A percentile compares a stretch with the other conserved stretches of the same genome.
These are phyloP conservation scores for Pristionchus arcanus DNA, from an alignment of 2,888 invertebrate species.

Conservation along the genomic window DNA sequence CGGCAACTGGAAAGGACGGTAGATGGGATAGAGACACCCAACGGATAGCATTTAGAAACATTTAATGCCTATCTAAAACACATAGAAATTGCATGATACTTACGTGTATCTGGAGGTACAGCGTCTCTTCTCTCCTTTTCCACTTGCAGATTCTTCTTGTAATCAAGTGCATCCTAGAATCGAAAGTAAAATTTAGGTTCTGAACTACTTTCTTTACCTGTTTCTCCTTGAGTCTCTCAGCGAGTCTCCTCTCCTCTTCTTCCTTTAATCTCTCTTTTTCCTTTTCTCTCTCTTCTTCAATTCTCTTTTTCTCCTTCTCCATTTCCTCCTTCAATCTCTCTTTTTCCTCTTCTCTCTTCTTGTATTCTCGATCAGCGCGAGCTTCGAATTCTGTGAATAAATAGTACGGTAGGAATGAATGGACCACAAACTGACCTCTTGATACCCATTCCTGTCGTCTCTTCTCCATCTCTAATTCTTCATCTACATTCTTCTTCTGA, in stretches of 20 bases:
- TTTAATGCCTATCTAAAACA: neutral
- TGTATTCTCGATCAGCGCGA: neutral
- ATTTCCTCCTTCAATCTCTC: neutral
- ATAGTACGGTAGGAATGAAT: neutral
- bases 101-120: neutral
- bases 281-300: neutral
- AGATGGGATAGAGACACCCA: neutral
- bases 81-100: too few species aligned
- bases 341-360: slow-evolving; percentile 10
- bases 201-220: neutral
- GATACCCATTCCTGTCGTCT: neutral
- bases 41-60: neutral
- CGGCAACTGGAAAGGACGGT: neutral
- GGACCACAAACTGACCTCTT: neutral
- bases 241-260: neutral
- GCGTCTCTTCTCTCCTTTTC: neutral
- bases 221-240: neutral
- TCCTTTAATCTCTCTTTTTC: neutral
- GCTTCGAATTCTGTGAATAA: neutral
- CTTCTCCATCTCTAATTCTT: neutral
- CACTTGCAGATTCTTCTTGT: neutral
- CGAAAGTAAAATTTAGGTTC: neutral
- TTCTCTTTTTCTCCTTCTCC: neutral
- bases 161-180: neutral
- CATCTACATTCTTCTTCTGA: neutral